Evolutionary conservation across 1,140 invertebrate genomes (phyloP).

Genomic region (Drosophila repleta): DNA sequence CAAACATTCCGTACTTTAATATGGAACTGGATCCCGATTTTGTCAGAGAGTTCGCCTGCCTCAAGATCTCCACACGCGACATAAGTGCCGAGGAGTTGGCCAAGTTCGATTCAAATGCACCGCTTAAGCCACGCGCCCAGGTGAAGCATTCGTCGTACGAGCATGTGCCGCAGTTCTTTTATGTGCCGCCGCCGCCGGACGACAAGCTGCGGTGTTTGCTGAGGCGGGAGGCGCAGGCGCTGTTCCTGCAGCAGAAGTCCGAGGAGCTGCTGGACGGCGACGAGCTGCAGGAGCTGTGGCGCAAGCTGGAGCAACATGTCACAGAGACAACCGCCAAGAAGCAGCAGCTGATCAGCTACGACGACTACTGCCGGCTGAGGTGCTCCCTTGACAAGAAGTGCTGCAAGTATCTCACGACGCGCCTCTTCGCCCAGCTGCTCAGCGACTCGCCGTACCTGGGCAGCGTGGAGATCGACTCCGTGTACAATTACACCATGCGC

Average conservation of each 20-base stretch:
- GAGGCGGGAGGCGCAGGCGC: constrained; percentile 93
- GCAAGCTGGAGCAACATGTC: constrained; percentile 91
- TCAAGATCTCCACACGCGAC: constrained; percentile 34
- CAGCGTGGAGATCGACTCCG: constrained; percentile 90
- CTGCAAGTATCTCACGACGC: constrained; percentile 91
- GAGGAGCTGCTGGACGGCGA: constrained; percentile 93
- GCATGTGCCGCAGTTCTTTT: constrained; percentile 91
- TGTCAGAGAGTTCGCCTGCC: constrained; percentile 35
- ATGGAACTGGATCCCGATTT: constrained; percentile 64
- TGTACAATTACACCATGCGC: constrained; percentile 98
- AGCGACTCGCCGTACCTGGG: constrained; percentile 90
- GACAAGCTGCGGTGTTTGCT: constrained; percentile 91
- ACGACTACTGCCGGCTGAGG: constrained; percentile 91
- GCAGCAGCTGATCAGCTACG: constrained; percentile 93
- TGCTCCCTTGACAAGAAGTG: constrained; percentile 89
- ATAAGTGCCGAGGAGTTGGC: constrained; percentile 34
- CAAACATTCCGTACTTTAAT: background rate
- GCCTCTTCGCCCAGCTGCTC: constrained; percentile 93
- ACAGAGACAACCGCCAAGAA: constrained; percentile 88
- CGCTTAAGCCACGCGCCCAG: constrained; percentile 19
- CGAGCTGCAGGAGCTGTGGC: constrained; percentile 94
- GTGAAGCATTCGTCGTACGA: constrained; percentile 62
- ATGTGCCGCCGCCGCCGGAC: constrained; percentile 89
- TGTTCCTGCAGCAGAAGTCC: constrained; percentile 93
- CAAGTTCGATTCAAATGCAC: constrained; percentile 37